Base-by-base conservation (phyloP, 2,888 invertebrate genomes). In the Hipparchia semele region DNA sequence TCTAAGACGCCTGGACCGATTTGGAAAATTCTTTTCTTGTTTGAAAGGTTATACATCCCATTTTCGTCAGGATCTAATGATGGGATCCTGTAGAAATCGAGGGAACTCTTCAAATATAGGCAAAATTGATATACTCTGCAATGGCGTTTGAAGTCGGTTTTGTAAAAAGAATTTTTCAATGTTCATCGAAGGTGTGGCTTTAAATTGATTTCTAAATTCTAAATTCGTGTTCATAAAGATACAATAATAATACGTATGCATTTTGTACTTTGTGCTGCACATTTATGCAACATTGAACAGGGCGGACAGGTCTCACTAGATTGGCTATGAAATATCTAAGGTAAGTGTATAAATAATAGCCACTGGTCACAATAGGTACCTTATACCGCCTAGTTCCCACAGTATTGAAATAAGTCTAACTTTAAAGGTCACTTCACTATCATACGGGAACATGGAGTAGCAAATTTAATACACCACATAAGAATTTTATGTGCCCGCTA, bases 351-450 rank as follows among this genome's bases (percentile, higher is more conserved):
- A 70, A 73, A 74, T 74, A 76, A 75, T 75, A 73, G 73, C 72
- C 75, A 75, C 45, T 72, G 74, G 71, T 73, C 76, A 71, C 65
- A 71, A 71, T 69, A 72, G 68, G 68, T 62, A 68, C 61, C 72
- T 70, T 61, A 60, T 62, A 51, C 49, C 61, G 73, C 64, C 70
- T 67, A 72, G 80, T 84, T 85, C 83, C 83, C 83, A 84, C 84
- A 81, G 79, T 80, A 77, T 81, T 81, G 75, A 80, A 82, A 80
- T 80, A 79, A 78, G 80, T 79, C 78, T 78, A 61, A 64, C 53
- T 64, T 66, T 74, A 74, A 74, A 77, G 77, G 77, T 76, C 76
- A 74, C 23, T 23, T 23, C 58, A 68, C 10, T 39, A 23, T 56
- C 56, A 56, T 23, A 13, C 13, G 7, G 9, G 58, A 58, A 8